Evolutionary conservation across 2,797 vertebrate species (phyloP), one percentile per base, ranked within the genome.

Genomic region (Urophycis tenuis): DNA sequence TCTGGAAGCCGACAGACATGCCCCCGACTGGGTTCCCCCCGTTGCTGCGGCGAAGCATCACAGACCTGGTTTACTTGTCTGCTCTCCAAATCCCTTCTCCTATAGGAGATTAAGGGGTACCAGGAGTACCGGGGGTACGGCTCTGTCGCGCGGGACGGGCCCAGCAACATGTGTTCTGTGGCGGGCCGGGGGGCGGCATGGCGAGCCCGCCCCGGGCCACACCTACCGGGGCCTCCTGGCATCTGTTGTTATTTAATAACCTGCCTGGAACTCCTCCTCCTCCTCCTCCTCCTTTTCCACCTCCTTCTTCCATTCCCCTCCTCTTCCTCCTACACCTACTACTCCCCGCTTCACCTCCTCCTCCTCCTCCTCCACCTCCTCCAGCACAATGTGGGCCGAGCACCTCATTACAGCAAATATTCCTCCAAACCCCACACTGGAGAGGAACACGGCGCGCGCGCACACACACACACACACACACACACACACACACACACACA

Each of bases 241-340:
- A 90, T 90, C 84, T 88, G 89, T 82, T 88, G 89, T 88, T 80
- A 87, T 89, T 92, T 92, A 89, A 89, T 87, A 89, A 89, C 82
- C 76, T 86, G 83, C 84, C 84, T 80, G 80, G 84, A 89, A 87
- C 84, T 87, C 78, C 73, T 79, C 80, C 49, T 25, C 22, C 49
- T 49, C 17, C 45, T 49, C 9, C 3, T 10, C 36, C 84, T 87
- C 78, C 72, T 36, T 87, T 83, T 87, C 78, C 73, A 78, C 80
- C 41, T 19, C 15, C 41, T 39, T 10, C 36, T 39, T n/a, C n/a
- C n/a, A n/a, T n/a, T n/a, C n/a, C 9, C 87, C 84, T 87, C 78
- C 73, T 79, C 80, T 17, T 19, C 15, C 41, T 39, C 11, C 36
- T 39, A 2, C 3, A 3, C 45, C 3, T 10, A 36, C 35, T 4